Base-by-base conservation (phyloP, 2,888 invertebrate genomes). In the Coleophora flavipennella region DNA sequence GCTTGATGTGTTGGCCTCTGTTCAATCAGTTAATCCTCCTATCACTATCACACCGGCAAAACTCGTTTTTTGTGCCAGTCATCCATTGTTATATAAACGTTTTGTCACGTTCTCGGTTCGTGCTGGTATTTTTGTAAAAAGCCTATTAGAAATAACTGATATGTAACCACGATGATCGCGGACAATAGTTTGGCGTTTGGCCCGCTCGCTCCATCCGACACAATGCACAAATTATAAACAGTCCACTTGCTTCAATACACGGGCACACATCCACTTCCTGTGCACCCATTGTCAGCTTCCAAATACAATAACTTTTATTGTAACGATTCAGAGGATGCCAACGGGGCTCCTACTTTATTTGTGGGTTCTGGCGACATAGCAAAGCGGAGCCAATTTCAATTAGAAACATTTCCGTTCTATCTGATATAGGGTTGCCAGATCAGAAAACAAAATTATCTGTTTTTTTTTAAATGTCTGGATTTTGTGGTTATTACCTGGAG, bases 181-280 rank as follows among this genome's bases (percentile, higher is more conserved):
- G 56, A 75, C 79, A 81, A 81, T 70, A 42, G 66, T 55, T 37
- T 43, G 46, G 49, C 62, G 54, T 55, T 49, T 56, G 53, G 57
- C 62, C 68, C 70, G 64, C 76, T 73, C 76, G 74, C 71, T 73
- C 69, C 69, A 69, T 74, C 72, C 62, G 52, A 55, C 62, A 83
- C 81, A 84, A 83, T 79, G 70, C 61, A 76, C 81, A 78, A 81
- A 84, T 84, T 83, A 83, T 84, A 81, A 81, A 81, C 84, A 84
- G 78, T 76, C 74, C 80, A 81, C 81, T 83, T 79, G 79, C 75
- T 63, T 65, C 75, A 71, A 76, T 72, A 77, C 75, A 68, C 68
- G 63, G 55, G 60, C 67, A 67, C 77, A 67, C 75, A 77, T 77
- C 20, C 78, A 75, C 77, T 83, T 84, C 84, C 83, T 81, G 78